Evolutionary conservation across 2,113 vertebrate species (phyloP), one percentile per base, ranked within the genome.

Genomic region (Neoarius graeffei): DNA sequence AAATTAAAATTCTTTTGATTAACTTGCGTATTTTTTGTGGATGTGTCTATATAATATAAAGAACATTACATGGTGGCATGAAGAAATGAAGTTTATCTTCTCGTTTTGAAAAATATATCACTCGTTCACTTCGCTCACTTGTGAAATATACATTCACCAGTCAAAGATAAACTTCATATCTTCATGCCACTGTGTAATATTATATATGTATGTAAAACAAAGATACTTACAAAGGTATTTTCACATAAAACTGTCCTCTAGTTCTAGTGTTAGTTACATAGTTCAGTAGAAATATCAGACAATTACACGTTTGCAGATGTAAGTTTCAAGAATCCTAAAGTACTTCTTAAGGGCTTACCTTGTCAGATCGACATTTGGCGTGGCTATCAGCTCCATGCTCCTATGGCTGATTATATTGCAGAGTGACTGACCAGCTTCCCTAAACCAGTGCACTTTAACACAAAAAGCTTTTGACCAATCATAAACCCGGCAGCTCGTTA

Each of bases 351-450:
- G 19, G 50, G 56, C 86, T 84, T 57, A 79, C 82, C 30, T 67
- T 67, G 20, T 48, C 35, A 48, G 20, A 9, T 60, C 30, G 1
- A 56, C 8, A 83, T 84, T 25, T 57, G 82, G 4, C 17, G 60
- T 80, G 48, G 7, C 30, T 19, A 48, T 0, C 48, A 88, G n/a
- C 30, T 88, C 87, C 87, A 88, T 88, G 9, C 52, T 25, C 42
- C 83, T 76, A 14, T 35, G 48, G 19, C 54, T 84, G 67, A 15
- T 60, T 48, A 76, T 5, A 69, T 6, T 25, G n/a, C 17, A 54
- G 1, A 59, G 13, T 74, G n/a, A 85, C 52, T 85, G 20, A 74
- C 30, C 25, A 74, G 73, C 52, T 57, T 56, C 52, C 14, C 52
- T 19, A 48, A 76, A 85, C 69, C n/a, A 50, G 19, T 69, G n/a